phyloP scores from a whole-genome alignment of 2,113 vertebrate genomes.

The Anas platyrhynchos region DNA sequence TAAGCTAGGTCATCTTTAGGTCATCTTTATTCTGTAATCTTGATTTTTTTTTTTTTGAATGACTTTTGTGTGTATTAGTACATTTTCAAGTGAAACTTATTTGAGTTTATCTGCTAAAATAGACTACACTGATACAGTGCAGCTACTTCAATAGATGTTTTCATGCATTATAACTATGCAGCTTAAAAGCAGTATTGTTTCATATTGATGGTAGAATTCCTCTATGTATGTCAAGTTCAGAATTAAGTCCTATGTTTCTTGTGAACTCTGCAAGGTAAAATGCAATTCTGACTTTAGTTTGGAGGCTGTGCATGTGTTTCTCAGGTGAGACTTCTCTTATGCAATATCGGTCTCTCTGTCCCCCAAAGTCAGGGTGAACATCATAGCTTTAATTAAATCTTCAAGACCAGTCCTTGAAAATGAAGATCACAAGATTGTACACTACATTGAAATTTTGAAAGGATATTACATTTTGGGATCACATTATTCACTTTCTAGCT shows the following conservation, averaged over 20 bases:
- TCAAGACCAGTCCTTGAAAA: neutral
- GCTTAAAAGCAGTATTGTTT: neutral
- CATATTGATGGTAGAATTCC: neutral
- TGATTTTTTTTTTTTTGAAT: neutral
- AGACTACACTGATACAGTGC: neutral
- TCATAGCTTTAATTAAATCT: neutral
- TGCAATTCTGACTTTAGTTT: neutral
- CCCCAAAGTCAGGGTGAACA: neutral
- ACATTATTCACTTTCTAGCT: neutral
- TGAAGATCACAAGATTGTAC: neutral
- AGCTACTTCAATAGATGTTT: neutral
- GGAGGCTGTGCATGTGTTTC: neutral
- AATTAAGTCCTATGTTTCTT: neutral
- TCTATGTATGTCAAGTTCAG: neutral
- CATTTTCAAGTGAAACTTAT: neutral
- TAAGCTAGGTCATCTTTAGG: neutral
- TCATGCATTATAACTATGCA: neutral
- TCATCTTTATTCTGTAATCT: neutral
- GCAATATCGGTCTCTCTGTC: fast-evolving
- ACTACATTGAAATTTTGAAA: neutral
- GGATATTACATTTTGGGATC: neutral
- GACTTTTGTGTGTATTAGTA: neutral
- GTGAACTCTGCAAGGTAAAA: neutral
- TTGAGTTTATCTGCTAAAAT: neutral
- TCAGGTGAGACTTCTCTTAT: neutral